phyloP scores from a whole-genome alignment of 2,888 invertebrate species.

The Mycalesis mineus region DNA sequence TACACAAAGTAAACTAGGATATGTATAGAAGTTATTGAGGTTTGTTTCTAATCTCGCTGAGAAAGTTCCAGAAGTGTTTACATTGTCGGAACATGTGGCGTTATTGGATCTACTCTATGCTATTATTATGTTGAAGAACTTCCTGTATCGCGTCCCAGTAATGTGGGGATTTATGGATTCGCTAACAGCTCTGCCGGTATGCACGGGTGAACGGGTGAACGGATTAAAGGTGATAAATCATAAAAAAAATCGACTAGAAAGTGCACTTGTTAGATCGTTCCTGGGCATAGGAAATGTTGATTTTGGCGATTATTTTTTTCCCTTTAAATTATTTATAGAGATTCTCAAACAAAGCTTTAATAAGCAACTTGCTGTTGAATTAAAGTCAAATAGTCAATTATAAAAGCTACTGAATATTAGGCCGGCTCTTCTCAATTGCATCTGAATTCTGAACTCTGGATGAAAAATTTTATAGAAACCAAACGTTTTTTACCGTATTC shows the following conservation, averaged over 20 bases:
- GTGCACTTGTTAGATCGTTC: background rate
- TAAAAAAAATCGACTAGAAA: slow-evolving; percentile 1
- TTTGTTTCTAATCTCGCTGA: slow-evolving; percentile 27
- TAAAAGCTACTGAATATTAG: background rate
- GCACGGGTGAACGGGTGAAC: slow-evolving; percentile 3
- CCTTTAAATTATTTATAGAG: background rate
- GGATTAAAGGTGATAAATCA: slow-evolving; percentile 18
- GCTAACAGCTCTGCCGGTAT: slow-evolving; percentile 20
- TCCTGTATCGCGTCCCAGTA: slow-evolving; percentile 24
- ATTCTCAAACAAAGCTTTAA: background rate
- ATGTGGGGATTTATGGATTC: slow-evolving; percentile 23
- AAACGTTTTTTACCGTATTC: no score
- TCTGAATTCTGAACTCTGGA: no score
- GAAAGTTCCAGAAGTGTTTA: slow-evolving; percentile 29
- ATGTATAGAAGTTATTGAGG: slow-evolving; percentile 23
- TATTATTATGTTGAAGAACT: slow-evolving; percentile 25
- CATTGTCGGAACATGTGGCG: slow-evolving; percentile 27
- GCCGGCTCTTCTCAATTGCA: no score
- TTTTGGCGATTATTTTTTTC: background rate
- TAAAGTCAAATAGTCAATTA: background rate
- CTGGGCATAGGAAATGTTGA: background rate
- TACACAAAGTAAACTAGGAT: slow-evolving; percentile 17
- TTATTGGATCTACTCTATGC: slow-evolving; percentile 23
- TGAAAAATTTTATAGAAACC: no score
- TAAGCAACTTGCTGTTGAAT: no score